Conservation (phyloP, 2,888 invertebrate genomes). For the Argynnis bischoffii region DNA sequence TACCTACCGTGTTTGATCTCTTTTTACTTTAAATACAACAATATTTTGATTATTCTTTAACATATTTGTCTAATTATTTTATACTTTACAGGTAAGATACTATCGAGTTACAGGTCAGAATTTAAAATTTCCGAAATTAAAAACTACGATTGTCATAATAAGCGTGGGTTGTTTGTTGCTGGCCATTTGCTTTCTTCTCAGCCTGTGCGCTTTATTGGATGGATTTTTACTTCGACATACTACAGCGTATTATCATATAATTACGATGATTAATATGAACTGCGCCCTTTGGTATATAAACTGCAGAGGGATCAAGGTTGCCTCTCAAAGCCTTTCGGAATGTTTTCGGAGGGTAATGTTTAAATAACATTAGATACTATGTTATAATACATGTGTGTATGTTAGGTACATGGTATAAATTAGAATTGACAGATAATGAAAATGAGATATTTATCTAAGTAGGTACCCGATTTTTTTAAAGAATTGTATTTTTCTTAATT, state of each 20-base stretch:
- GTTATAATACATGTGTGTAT: neutral
- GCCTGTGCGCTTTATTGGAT: slow-evolving; percentile 83
- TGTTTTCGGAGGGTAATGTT: slow-evolving; percentile 74
- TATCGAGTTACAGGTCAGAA: slow-evolving; percentile 83
- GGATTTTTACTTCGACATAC: slow-evolving; percentile 85
- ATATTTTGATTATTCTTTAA: neutral
- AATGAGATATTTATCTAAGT: no score
- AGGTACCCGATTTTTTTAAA: no score
- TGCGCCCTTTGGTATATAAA: slow-evolving; percentile 88
- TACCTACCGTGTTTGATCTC: neutral
- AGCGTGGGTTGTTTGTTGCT: slow-evolving; percentile 84
- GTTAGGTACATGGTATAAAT: no score
- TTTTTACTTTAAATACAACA: neutral
- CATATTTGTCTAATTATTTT: neutral
- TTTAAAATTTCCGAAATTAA: slow-evolving; percentile 83
- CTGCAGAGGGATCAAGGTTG: slow-evolving; percentile 85
- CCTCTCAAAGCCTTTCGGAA: slow-evolving; percentile 79
- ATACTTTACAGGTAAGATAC: slow-evolving; percentile 70
- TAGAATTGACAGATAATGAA: no score
- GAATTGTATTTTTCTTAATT: no score
- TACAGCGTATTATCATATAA: slow-evolving; percentile 84
- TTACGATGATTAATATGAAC: slow-evolving; percentile 88
- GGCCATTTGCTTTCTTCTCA: slow-evolving; percentile 83
- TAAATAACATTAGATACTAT: neutral
- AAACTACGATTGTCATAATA: slow-evolving; percentile 83